A percentile compares a stretch with the other conserved stretches of the same genome.
Conservation (phyloP, 2,888 invertebrate genomes). For the Acleris emargana region DNA sequence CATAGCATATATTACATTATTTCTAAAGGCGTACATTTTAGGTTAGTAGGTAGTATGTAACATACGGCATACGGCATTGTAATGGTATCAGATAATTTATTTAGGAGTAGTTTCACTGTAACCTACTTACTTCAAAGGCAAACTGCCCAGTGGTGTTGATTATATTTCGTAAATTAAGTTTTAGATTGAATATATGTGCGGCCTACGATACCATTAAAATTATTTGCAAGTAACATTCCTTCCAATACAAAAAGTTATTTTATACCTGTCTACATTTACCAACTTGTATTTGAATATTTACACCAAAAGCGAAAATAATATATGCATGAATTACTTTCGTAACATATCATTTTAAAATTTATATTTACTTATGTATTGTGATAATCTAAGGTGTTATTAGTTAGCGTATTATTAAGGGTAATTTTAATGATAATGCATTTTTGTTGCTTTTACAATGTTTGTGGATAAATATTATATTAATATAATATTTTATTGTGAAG, state of each 20-base stretch:
- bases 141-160: constrained; percentile 1
- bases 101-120: constrained; percentile 21
- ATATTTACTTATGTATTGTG: constrained; percentile 35
- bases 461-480: constrained; percentile 25
- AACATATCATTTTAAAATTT: constrained; percentile 38
- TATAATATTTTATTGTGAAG: constrained; percentile 13
- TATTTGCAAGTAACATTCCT: constrained; percentile 32
- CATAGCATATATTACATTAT: constrained; percentile 24
- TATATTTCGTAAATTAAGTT: constrained; percentile 1
- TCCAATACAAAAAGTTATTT: constrained; percentile 29
- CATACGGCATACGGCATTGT: constrained; percentile 4
- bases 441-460: constrained; percentile 32
- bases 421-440: constrained; percentile 22
- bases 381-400: constrained; percentile 34
- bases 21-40: constrained; percentile 18
- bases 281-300: constrained; percentile 33
- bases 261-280: constrained; percentile 32
- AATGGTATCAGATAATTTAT: constrained; percentile 5
- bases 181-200: constrained; percentile 7
- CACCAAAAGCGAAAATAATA: constrained; percentile 27
- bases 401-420: constrained; percentile 32
- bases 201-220: constrained; percentile 20
- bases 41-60: constrained; percentile 17
- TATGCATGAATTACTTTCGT: constrained; percentile 36
- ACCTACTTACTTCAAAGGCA: constrained; percentile 4